These are phyloP conservation scores for Eonycteris spelaea DNA, from an alignment of 2,113 vertebrate species.

Conservation along the genomic window DNA sequence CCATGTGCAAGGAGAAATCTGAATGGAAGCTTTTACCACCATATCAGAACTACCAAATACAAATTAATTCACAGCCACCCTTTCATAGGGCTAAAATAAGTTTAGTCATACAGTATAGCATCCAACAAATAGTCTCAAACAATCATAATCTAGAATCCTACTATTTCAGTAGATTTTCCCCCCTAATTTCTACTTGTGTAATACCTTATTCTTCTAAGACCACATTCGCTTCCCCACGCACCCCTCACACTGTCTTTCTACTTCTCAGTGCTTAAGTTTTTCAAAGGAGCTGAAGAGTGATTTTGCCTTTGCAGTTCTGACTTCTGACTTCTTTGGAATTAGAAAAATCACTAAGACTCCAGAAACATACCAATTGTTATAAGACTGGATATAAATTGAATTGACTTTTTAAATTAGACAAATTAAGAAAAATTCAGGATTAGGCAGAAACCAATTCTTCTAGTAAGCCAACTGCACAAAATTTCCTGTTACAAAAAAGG, in stretches of 20 bases:
- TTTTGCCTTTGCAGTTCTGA: not conserved
- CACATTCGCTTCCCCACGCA: not conserved
- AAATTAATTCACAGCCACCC: too few relatives aligned
- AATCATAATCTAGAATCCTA: not conserved
- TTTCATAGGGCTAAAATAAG: not conserved
- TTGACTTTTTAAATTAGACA: not conserved
- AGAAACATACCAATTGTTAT: constrained; percentile 25
- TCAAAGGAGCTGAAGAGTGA: not conserved
- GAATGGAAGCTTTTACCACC: not conserved
- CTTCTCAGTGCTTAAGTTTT: not conserved
- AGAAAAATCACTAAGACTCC: not conserved
- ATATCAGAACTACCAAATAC: not conserved
- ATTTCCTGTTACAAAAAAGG: not conserved
- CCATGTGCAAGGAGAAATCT: not conserved
- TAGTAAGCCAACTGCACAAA: not conserved
- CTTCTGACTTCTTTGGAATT: not conserved
- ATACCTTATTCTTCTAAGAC: not conserved
- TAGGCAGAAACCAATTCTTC: constrained; percentile 40
- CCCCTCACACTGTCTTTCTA: not conserved
- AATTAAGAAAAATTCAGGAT: constrained; percentile 48
- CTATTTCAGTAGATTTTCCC: not conserved
- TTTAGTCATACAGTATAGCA: not conserved
- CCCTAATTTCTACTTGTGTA: not conserved
- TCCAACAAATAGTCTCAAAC: not conserved
- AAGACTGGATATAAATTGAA: constrained; percentile 13